These are phyloP conservation scores for Acholoe squamosa DNA, from an alignment of 2,888 invertebrate species.

Conservation along the genomic window DNA sequence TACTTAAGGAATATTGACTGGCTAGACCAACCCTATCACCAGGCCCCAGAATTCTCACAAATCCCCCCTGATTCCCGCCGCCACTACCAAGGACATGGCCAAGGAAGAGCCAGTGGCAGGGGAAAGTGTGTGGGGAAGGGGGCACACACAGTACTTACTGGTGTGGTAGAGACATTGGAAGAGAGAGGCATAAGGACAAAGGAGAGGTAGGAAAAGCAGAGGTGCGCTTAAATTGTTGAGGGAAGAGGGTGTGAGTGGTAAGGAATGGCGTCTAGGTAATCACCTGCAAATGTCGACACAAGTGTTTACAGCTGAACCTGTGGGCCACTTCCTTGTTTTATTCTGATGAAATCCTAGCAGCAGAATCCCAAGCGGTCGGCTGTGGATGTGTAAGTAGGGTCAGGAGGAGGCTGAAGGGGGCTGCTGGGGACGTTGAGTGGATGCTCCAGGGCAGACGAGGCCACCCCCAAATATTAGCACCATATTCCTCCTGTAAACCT, in stretches of 20 bases:
- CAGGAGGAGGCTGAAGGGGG: not conserved
- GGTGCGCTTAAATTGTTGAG: not conserved
- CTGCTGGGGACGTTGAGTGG: not conserved
- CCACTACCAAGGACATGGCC: not conserved
- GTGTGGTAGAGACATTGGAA: too few species aligned
- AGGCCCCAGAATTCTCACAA: not conserved
- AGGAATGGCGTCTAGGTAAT: slow-evolving; percentile 7
- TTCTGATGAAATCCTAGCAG: not conserved
- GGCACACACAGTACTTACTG: too few species aligned
- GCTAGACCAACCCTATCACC: slow-evolving; percentile 26
- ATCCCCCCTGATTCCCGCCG: not conserved
- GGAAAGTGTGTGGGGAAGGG: too few species aligned
- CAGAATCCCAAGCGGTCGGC: not conserved
- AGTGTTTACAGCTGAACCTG: slow-evolving; percentile 25
- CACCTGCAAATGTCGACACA: slow-evolving; percentile 37
- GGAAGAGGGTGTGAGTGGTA: not conserved
- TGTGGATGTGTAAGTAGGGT: not conserved
- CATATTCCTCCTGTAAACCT: too few species aligned
- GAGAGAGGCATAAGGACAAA: not conserved
- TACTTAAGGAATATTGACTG: slow-evolving; percentile 41
- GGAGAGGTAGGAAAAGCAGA: not conserved
- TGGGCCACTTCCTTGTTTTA: slow-evolving; percentile 23
- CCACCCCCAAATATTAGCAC: not conserved
- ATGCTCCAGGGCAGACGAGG: not conserved
- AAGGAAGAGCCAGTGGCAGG: not conserved